Evolutionary conservation across 2,113 vertebrate genomes (phyloP), one percentile per base, ranked within the genome.

Genomic region (Theristicus caerulescens): DNA sequence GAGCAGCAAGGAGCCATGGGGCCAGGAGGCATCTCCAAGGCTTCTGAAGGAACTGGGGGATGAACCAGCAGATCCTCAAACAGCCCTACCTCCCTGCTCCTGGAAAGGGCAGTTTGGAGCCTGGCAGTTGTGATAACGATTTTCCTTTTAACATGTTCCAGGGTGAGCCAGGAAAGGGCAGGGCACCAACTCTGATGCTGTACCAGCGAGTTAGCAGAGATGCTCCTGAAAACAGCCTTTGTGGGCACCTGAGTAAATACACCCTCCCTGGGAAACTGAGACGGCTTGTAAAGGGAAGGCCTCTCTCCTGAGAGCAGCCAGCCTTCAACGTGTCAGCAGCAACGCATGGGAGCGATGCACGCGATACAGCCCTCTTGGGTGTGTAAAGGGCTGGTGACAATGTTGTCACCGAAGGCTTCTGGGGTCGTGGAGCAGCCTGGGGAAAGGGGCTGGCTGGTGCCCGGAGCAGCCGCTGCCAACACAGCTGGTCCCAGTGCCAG

Each of bases 311-410:
- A 14, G 42, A 13, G 67, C 61, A 67, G 52, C 59, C 66, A 27
- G 51, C 67, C 11, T 9, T 44, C 67, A 34, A 47, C 55, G 26
- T 5, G 38, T 11, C 66, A 70, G 77, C 59, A 54, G 70, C 36
- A 15, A 2, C 7, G 4, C 2, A 17, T 0, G 7, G 38, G 25
- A 16, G 7, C 15, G 32, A 55, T 6, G 16, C 6, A 7, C 4
- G 3, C 13, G 9, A 0, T 0, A 11, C 42, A 59, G 47, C 27
- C 38, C 25, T 40, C 24, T 2, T 2, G 38, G 42, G 27, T 11
- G 22, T 59, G 49, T 54, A 46, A 57, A 80, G 55, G 54, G 46
- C 32, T 46, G 81, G 32, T 52, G 77, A 57, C 49, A 52, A 6
- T 1, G 26, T 2, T 18, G 26, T 24, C 62, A 57, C 58, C 25